phyloP scores from a whole-genome alignment of 2,888 invertebrate genomes.

The Tenthredo distinguenda region DNA sequence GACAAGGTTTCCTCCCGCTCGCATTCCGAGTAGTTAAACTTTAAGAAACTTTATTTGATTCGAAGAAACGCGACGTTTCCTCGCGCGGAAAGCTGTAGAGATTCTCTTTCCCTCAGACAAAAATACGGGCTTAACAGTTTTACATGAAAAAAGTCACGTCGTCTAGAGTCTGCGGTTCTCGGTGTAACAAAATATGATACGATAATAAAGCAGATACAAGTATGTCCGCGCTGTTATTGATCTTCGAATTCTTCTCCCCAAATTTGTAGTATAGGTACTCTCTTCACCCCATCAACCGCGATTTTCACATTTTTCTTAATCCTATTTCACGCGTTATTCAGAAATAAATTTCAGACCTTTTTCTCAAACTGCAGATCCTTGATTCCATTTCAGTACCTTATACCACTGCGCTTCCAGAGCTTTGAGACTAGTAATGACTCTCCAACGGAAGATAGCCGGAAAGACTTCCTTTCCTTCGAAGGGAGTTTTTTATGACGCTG shows the following conservation, averaged over 20 bases:
- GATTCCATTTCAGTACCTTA: neutral
- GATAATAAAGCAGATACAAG: neutral
- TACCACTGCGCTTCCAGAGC: neutral
- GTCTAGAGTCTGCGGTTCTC: neutral
- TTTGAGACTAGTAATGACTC: conserved; percentile 6
- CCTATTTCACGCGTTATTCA: neutral
- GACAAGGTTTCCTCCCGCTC: conserved; percentile 1
- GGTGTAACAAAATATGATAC: neutral
- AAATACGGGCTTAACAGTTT: neutral
- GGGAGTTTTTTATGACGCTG: neutral
- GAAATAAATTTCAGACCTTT: neutral
- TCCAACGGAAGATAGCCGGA: neutral
- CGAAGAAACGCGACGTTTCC: neutral
- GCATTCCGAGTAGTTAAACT: conserved; percentile 43
- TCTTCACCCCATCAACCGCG: neutral
- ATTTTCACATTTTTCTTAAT: neutral
- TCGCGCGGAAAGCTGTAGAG: conserved; percentile 1
- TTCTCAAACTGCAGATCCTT: neutral
- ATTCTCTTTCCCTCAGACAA: neutral
- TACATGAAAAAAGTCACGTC: neutral
- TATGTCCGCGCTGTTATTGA: neutral
- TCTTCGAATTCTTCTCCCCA: neutral
- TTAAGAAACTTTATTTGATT: conserved; percentile 45
- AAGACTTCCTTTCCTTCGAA: neutral
- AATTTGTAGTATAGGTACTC: neutral